Evolutionary conservation across 2,888 invertebrate species (phyloP).

Genomic region (Lycocerus yunnanus): DNA sequence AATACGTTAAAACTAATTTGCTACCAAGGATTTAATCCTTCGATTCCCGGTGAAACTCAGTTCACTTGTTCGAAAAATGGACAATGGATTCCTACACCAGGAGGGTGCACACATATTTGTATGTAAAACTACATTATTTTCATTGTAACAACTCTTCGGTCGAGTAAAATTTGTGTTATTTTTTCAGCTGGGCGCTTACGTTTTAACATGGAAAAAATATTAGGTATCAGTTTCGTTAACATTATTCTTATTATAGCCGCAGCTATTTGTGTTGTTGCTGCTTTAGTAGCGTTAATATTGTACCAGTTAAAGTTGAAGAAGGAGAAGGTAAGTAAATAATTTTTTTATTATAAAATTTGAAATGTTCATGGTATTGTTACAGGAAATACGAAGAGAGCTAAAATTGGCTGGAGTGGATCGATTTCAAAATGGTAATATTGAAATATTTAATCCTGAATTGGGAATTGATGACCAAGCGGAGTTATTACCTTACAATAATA

Average conservation of each 20-base stretch:
- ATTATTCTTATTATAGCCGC: background rate
- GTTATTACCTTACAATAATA: conserved; percentile 86
- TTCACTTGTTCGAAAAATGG: background rate
- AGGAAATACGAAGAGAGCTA: conserved; percentile 68
- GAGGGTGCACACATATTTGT: background rate
- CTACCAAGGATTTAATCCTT: background rate
- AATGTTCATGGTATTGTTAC: background rate
- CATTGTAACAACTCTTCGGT: too few species aligned
- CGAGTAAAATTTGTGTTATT: too few species aligned
- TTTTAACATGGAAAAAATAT: background rate
- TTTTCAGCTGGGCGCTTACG: too few species aligned
- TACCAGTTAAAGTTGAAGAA: conserved; percentile 40
- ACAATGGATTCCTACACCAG: background rate
- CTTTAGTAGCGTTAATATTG: background rate
- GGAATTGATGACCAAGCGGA: conserved; percentile 93
- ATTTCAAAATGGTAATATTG: conserved; percentile 79
- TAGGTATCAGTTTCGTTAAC: background rate
- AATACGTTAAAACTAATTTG: background rate
- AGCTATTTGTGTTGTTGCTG: background rate
- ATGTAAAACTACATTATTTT: background rate
- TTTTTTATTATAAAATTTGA: background rate
- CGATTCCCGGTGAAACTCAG: background rate
- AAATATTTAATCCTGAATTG: conserved; percentile 83
- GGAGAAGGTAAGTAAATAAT: background rate
- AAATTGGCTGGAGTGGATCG: conserved; percentile 73